Evolutionary conservation across 2,797 vertebrate species (phyloP), one percentile per base, ranked within the genome.

Genomic region (Sebastiscus tertius): DNA sequence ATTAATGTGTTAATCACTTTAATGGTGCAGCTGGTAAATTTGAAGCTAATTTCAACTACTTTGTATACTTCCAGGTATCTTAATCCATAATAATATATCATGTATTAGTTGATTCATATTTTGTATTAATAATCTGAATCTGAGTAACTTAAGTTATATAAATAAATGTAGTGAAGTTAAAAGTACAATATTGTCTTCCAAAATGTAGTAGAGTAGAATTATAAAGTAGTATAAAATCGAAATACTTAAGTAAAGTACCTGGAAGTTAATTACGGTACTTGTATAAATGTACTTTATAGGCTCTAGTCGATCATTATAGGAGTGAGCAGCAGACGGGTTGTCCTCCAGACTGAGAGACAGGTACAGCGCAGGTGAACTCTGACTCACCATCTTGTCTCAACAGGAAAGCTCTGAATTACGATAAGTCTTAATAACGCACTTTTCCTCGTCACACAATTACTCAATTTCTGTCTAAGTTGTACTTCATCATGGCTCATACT

Each of bases 311-410:
- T 36, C 14, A 56, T 69, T 24, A 24, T 16, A 64, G 33, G 16
- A 52, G 22, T 26, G 18, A 20, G 13, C 26, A 10, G 16, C 12
- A 46, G 9, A 79, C 81, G 72, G 66, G 79, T 59, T 9, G 6
- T 42, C 10, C 22, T 31, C 7, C 52, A 64, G 63, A 49, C 49
- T 26, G 13, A 34, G 31, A 69, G 26, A 52, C 81, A 80, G 54
- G 49, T 49, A 33, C 11, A 36, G 8, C 33, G 65, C 77, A 77
- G 84, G 77, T 82, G 73, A 31, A 8, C 9, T 1, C 46, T 84
- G 84, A 89, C 76, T 84, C 84, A 86, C 60, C 14, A 0, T 3
- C 59, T 12, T 77, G 78, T 68, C 72, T 31, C 2, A n/a, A 63
- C 79, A 82, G 2, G 31, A 22, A 39, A 14, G 9, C 1, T 20